phyloP scores from a whole-genome alignment of 2,888 invertebrate species.

The Caenorhabditis doughertyi region DNA sequence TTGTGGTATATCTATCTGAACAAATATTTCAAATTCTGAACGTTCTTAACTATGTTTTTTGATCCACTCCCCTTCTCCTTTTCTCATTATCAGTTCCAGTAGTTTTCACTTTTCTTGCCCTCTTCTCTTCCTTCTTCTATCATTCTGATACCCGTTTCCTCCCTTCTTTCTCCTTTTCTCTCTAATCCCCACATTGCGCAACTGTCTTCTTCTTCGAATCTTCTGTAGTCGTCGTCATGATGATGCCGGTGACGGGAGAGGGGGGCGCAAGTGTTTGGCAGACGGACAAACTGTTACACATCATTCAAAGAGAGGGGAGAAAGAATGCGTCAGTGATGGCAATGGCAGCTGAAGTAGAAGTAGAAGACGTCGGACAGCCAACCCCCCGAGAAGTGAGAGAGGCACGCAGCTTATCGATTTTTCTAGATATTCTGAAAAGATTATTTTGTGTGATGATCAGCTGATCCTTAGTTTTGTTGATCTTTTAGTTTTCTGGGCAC shows the following conservation, averaged over 20 bases:
- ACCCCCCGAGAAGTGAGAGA: too few relatives aligned
- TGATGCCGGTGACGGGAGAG: constrained; percentile 2
- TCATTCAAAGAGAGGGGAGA: too few relatives aligned
- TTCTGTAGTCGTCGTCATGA: neutral
- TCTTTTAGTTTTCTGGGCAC: too few relatives aligned
- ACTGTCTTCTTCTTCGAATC: constrained; percentile 18
- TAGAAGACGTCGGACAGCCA: too few relatives aligned
- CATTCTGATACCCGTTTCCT: constrained; percentile 46
- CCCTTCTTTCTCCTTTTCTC: constrained; percentile 9
- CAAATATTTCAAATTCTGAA: too few relatives aligned
- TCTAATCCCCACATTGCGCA: constrained; percentile 48
- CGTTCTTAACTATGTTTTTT: too few relatives aligned
- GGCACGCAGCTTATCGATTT: neutral
- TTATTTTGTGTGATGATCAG: too few relatives aligned
- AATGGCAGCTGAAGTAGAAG: too few relatives aligned
- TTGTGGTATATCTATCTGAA: too few relatives aligned
- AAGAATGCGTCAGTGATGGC: constrained; percentile 8
- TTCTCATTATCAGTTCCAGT: constrained; percentile 55
- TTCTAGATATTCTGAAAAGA: neutral
- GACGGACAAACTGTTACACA: constrained; percentile 25
- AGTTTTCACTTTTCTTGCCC: constrained; percentile 32
- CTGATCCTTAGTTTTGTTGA: too few relatives aligned
- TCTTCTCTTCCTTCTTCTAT: too few relatives aligned
- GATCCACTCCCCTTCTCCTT: neutral
- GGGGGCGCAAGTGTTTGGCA: constrained; percentile 14